Evolutionary conservation across 2,888 invertebrate genomes (phyloP), one percentile per base, ranked within the genome.

Genomic region (Volucella inanis): DNA sequence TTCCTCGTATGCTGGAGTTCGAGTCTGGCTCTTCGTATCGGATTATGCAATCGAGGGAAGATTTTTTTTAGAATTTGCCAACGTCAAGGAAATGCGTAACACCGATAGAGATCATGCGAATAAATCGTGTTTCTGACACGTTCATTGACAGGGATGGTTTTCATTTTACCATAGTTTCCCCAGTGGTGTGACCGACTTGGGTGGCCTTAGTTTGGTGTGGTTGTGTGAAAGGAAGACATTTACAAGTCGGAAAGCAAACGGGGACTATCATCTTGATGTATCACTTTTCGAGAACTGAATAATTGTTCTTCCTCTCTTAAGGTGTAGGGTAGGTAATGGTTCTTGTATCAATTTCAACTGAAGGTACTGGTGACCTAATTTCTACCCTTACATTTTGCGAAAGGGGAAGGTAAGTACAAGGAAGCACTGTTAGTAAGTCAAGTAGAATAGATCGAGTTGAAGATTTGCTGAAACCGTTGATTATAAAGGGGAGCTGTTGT

Each of bases 61-160:
- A 31, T 47, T 64, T 50, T 45, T 57, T 50, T n/a, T 18, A 39
- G 39, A 47, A 38, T 57, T 47, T 9, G 31, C 41, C 47, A 55
- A 45, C 55, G 47, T 39, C 64, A 75, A 71, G 70, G 79, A 80
- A 74, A 75, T 84, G 80, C 80, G 80, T 84, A 84, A 80, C 84
- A 71, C 84, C 61, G 84, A 84, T 84, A 70, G 45, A 31, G 49
- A 80, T 80, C 84, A 80, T 84, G 71, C 75, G 80, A 67, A 72
- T 62, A 62, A 62, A 72, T 78, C 64, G 41, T 70, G 64, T 78
- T 78, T 70, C 62, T 57, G 55, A 70, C 70, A 78, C 70, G 55
- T 31, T 70, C 41, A 41, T 62, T 74, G n/a, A 74, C 38, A 72
- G 14, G 31, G 9, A 55, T 55, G 14, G 55, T 22, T 38, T 43